Evolutionary conservation across 2,888 invertebrate genomes (phyloP).

Genomic region (Dynastes hyllus): DNA sequence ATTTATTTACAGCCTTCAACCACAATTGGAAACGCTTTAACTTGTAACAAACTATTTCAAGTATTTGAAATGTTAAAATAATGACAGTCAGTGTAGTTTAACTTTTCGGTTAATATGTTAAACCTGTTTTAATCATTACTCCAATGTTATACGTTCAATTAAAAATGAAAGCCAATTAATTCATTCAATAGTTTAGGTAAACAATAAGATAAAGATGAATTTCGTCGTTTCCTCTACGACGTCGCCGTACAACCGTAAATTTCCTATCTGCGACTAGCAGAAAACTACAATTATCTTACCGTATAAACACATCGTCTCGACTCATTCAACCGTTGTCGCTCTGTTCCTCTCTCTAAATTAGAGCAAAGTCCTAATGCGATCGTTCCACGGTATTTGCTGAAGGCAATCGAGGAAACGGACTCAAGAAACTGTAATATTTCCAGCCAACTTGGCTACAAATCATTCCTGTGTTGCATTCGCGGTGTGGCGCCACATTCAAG

Average conservation of each 20-base stretch:
- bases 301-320: constrained; percentile 18
- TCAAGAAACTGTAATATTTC: constrained; percentile 16
- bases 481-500: constrained; percentile 28
- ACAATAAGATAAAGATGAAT: background rate
- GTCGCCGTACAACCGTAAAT: constrained; percentile 8
- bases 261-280: constrained; percentile 22
- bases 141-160: background rate
- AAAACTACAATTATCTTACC: constrained; percentile 32
- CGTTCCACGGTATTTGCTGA: constrained; percentile 14
- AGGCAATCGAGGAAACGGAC: constrained; percentile 29
- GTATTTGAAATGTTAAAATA: background rate
- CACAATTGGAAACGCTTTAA: background rate
- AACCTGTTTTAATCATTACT: background rate
- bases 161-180: background rate
- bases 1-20: background rate
- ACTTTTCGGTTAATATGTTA: background rate
- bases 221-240: background rate
- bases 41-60: background rate
- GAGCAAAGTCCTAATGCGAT: constrained; percentile 21
- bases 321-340: constrained; percentile 17
- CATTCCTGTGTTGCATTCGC: constrained; percentile 31
- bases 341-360: constrained; percentile 15
- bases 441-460: constrained; percentile 23
- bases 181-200: background rate
- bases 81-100: background rate